phyloP scores from a whole-genome alignment of 2,113 vertebrate species.

The Hemiprocne comata region DNA sequence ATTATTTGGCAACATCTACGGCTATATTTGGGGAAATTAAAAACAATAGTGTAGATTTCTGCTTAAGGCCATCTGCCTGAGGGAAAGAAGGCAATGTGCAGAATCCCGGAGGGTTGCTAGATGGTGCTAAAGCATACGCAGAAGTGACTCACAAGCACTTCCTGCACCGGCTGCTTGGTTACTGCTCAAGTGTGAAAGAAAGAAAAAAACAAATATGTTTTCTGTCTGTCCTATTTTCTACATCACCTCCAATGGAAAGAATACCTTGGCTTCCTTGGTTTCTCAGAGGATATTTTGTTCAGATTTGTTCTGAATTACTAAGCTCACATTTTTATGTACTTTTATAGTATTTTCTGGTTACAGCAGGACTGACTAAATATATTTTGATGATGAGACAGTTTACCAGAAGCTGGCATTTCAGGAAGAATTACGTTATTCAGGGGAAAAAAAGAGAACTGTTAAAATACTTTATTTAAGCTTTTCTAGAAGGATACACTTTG shows the following conservation, averaged over 20 bases:
- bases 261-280: neutral
- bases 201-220: neutral
- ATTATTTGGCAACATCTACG: fast-evolving
- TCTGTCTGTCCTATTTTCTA: neutral
- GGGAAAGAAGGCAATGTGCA: neutral
- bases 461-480: neutral
- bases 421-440: neutral
- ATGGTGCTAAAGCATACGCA: neutral
- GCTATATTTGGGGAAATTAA: fast-evolving
- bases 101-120: neutral
- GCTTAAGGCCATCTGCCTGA: fast-evolving
- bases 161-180: neutral
- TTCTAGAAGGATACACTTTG: neutral
- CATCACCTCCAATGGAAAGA: neutral
- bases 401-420: neutral
- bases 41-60: fast-evolving
- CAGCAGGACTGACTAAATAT: neutral
- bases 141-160: fast-evolving
- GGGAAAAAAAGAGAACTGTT: fast-evolving
- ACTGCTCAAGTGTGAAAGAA: fast-evolving
- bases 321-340: neutral
- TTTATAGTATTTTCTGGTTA: neutral
- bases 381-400: neutral
- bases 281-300: neutral
- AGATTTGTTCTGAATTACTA: neutral